These are phyloP conservation scores for Clarias platycephalus DNA, from an alignment of 2,797 vertebrate genomes.

Conservation along the genomic window DNA sequence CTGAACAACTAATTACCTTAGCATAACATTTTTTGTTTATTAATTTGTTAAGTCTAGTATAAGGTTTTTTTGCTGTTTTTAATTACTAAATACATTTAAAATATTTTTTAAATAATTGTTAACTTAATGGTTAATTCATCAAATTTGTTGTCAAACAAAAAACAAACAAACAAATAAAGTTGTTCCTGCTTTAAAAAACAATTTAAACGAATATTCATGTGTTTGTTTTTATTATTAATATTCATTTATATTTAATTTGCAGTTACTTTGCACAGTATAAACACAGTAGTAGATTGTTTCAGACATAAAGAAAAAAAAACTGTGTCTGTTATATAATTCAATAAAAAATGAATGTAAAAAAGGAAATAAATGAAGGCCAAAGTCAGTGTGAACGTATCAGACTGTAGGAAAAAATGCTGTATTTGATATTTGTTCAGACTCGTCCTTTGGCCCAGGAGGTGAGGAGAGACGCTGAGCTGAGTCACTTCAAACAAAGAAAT, in stretches of 20 bases:
- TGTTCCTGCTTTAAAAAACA: too few species aligned
- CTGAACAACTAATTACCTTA: not conserved
- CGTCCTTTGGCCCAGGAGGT: slow-evolving; percentile 67
- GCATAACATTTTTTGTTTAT: not conserved
- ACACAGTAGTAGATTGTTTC: not conserved
- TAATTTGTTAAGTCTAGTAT: not conserved
- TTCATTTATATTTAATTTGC: not conserved
- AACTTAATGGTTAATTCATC: not conserved
- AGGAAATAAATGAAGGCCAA: slow-evolving; percentile 70
- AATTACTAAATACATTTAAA: not conserved
- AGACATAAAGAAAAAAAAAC: slow-evolving; percentile 42
- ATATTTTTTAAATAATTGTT: not conserved
- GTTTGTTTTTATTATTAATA: too few species aligned
- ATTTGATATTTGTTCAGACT: slow-evolving; percentile 71
- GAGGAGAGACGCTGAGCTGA: slow-evolving; percentile 64
- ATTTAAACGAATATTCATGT: too few species aligned
- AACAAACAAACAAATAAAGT: too few species aligned
- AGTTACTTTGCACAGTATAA: not conserved
- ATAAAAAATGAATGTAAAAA: not conserved
- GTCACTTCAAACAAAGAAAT: slow-evolving; percentile 66
- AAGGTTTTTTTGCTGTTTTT: not conserved
- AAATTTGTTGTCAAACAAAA: not conserved
- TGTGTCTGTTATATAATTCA: slow-evolving; percentile 2
- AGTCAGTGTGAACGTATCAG: slow-evolving; percentile 73
- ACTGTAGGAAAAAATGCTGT: slow-evolving; percentile 64